These are phyloP conservation scores for Acridotheres tristis DNA, from an alignment of 2,797 vertebrate genomes.

Conservation along the genomic window DNA sequence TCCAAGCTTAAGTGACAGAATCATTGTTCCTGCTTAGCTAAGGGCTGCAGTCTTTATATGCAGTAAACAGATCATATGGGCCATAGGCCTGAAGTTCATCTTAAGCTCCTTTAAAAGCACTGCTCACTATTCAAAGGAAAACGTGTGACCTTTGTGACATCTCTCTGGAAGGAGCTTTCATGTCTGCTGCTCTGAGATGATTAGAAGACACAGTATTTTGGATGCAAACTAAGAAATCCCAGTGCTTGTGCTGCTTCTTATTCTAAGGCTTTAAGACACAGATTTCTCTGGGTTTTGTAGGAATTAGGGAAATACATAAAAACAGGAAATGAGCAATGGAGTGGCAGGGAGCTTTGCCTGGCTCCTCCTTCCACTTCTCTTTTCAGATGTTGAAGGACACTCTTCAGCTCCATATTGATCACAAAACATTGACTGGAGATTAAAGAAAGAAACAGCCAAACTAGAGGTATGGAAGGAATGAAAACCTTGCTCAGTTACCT, in stretches of 20 bases:
- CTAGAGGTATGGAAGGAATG: background rate
- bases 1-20: background rate
- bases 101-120: slow-evolving; percentile 55
- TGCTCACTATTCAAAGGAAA: background rate
- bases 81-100: slow-evolving; percentile 28
- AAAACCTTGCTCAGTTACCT: background rate
- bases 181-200: background rate
- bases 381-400: background rate
- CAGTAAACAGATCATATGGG: background rate
- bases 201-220: background rate
- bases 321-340: background rate
- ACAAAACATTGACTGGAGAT: background rate
- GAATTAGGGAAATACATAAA: background rate
- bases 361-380: background rate
- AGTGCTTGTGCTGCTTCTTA: background rate
- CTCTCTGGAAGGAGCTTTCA: slow-evolving; percentile 29
- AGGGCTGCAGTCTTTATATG: background rate
- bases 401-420: background rate
- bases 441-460: background rate
- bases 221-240: slow-evolving; percentile 16
- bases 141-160: background rate
- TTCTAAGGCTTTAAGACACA: background rate
- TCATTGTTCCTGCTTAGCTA: background rate
- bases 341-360: background rate
- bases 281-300: background rate